Evolutionary conservation across 2,888 invertebrate species (phyloP).

Genomic region (Euplagia quadripunctaria): DNA sequence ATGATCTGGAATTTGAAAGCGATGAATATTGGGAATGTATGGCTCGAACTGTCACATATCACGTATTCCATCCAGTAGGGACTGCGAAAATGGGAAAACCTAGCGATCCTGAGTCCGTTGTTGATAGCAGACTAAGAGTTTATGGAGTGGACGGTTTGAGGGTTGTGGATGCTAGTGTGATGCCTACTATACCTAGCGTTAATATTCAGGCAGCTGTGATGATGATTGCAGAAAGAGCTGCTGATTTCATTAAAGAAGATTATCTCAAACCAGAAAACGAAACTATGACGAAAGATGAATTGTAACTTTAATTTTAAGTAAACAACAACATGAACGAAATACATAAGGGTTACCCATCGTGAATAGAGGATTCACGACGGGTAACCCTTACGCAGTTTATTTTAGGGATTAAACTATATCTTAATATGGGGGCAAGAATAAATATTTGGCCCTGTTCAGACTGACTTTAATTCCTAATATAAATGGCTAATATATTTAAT

Average conservation of each 20-base stretch:
- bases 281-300: slow-evolving; percentile 62
- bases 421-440: no score
- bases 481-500: no score
- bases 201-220: slow-evolving; percentile 80
- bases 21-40: slow-evolving; percentile 81
- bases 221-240: slow-evolving; percentile 81
- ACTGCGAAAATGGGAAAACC: slow-evolving; percentile 78
- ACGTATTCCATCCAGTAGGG: slow-evolving; percentile 81
- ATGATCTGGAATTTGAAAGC: slow-evolving; percentile 66
- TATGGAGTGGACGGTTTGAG: slow-evolving; percentile 68
- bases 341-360: no score
- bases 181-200: slow-evolving; percentile 80
- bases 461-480: no score
- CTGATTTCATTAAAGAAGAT: slow-evolving; percentile 78
- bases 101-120: slow-evolving; percentile 68
- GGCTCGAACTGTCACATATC: slow-evolving; percentile 76
- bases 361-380: no score
- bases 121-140: slow-evolving; percentile 70
- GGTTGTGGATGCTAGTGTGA: slow-evolving; percentile 79
- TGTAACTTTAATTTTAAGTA: slow-evolving; percentile 53
- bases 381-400: no score
- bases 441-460: no score
- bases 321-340: background rate
- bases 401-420: no score
- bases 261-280: slow-evolving; percentile 36